phyloP scores from a whole-genome alignment of 92 coral and sea anemone species.

The Muricea muricata region DNA sequence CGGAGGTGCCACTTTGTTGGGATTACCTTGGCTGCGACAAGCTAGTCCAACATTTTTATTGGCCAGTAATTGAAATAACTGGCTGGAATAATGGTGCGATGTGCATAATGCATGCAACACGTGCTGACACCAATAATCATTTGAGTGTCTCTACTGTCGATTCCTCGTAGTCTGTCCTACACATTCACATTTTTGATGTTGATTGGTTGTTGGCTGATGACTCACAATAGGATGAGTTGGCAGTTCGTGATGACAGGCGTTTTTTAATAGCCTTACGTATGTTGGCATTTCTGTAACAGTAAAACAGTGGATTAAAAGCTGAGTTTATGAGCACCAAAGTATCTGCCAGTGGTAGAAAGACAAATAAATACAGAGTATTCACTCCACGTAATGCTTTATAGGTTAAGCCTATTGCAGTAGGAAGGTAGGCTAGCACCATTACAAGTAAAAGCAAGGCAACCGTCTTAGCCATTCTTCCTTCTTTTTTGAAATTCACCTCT shows the following conservation, averaged over 20 bases:
- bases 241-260: not conserved
- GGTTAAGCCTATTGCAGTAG: constrained; percentile 36
- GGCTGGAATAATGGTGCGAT: too few relatives aligned
- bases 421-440: constrained; percentile 43
- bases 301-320: constrained; percentile 53
- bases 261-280: constrained; percentile 32
- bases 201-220: not conserved
- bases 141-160: too few relatives aligned
- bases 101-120: too few relatives aligned
- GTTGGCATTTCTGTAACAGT: constrained; percentile 48
- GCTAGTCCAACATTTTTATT: too few relatives aligned
- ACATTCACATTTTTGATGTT: not conserved
- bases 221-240: not conserved
- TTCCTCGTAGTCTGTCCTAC: too few relatives aligned
- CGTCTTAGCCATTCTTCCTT: constrained; percentile 42
- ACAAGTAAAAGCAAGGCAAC: constrained; percentile 31
- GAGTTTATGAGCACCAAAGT: constrained; percentile 54
- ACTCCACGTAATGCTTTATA: constrained; percentile 47
- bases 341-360: constrained; percentile 52
- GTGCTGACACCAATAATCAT: too few relatives aligned
- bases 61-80: too few relatives aligned
- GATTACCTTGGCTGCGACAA: too few relatives aligned
- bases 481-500: not conserved
- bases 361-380: constrained; percentile 27
- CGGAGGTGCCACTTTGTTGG: too few relatives aligned